Evolutionary conservation across 1,140 invertebrate species (phyloP), one percentile per base, ranked within the genome.

Genomic region (Neuroterus valhalla): DNA sequence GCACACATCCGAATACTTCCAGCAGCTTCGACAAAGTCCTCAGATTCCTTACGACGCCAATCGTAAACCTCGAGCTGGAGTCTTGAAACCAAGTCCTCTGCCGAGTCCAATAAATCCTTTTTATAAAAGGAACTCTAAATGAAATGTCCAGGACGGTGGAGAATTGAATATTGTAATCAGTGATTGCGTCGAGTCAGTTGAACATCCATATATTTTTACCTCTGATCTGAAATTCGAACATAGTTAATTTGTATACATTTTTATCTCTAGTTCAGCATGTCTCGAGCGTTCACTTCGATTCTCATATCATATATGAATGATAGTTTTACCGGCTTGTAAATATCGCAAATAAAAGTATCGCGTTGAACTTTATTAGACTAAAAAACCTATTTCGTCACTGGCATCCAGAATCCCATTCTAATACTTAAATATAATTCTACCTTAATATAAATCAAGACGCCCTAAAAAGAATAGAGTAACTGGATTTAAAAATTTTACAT

Each of bases 61-160:
- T 70, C 93, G 92, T 46, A 92, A 92, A 81, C 95, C 95, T 0
- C 81, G 83, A 0, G 93, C 93, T 76, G 93, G 94, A 15, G 92
- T 94, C 31, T 82, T 96, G 1, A 96, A 96, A 84, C 91, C 92
- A 0, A 91, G 91, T 75, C 91, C 91, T 0, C 88, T 93, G n/a
- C 91, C 92, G 0, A 94, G 93, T n/a, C 94, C 94, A 0, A 93
- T 95, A 21, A 94, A 96, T 89, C 94, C 94, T 19, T 95, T 94
- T 83, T 94, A 94, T 75, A 94, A 92, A 82, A 91, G 90, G 69
- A 92, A 91, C 15, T 68, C n/a, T n/a, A 76, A 80, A 80, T 31
- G 76, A 75, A 21, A 74, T 52, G 52, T 2, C 2, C 19, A 84
- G 17, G 77, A 81, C 46, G 68, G 83, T 5, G 14, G 70, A 14